Percentiles rank a stretch among this genome's conserved stretches.
These are phyloP conservation scores for Solea senegalensis DNA, from an alignment of 2,113 vertebrate genomes.

Conservation along the genomic window DNA sequence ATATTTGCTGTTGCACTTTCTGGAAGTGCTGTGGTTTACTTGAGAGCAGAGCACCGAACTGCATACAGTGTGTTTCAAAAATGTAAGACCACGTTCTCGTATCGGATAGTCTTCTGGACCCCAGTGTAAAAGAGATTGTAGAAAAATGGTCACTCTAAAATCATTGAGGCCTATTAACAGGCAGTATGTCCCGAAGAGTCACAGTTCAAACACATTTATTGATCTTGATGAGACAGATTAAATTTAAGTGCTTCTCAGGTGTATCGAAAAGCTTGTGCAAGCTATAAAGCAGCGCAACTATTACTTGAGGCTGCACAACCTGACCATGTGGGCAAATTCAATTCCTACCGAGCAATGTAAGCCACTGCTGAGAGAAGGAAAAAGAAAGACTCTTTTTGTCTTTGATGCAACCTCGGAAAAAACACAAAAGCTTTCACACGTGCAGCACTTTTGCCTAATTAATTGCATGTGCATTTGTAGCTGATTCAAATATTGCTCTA, in stretches of 20 bases:
- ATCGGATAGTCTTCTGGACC: neutral
- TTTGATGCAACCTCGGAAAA: slow-evolving; percentile 27
- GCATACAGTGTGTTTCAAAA: neutral
- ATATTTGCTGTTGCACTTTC: slow-evolving; percentile 17
- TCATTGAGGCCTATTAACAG: slow-evolving; percentile 56
- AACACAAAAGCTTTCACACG: slow-evolving; percentile 7
- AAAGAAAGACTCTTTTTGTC: slow-evolving; percentile 6
- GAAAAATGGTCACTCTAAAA: slow-evolving; percentile 54
- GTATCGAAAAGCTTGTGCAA: slow-evolving; percentile 62
- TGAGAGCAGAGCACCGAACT: slow-evolving; percentile 1
- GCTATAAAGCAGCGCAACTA: slow-evolving; percentile 59
- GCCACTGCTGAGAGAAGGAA: slow-evolving; percentile 29
- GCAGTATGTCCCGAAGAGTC: slow-evolving; percentile 54
- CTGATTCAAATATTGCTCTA: slow-evolving; percentile 13
- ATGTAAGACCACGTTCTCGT: neutral
- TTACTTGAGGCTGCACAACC: slow-evolving; percentile 42
- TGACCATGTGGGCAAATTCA: slow-evolving; percentile 56
- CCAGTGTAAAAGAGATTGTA: slow-evolving; percentile 8
- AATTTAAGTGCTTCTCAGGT: slow-evolving; percentile 73
- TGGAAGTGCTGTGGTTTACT: slow-evolving; percentile 15
- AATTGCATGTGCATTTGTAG: slow-evolving; percentile 15
- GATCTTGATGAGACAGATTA: slow-evolving; percentile 69
- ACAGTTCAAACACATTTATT: slow-evolving; percentile 69
- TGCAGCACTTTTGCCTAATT: slow-evolving; percentile 32
- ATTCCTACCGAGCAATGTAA: slow-evolving; percentile 44